Evolutionary conservation across 2,797 vertebrate species (phyloP).

Genomic region (Bucorvus abyssinicus): DNA sequence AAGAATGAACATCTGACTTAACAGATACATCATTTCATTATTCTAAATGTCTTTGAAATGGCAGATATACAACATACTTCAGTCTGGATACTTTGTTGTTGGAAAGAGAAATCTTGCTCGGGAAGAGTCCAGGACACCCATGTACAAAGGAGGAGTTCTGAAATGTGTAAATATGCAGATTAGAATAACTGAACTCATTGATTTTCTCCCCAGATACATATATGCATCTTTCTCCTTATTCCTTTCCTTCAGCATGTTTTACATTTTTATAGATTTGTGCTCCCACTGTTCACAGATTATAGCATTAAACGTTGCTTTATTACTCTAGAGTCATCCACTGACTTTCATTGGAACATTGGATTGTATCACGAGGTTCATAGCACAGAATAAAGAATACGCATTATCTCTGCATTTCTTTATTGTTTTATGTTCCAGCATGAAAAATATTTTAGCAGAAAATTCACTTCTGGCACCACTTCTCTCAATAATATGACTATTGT

Average conservation of each 20-base stretch:
- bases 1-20: neutral
- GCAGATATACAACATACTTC: neutral
- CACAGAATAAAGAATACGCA: neutral
- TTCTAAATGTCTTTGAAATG: neutral
- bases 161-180: neutral
- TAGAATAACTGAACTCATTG: neutral
- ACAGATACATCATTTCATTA: neutral
- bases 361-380: neutral
- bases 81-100: neutral
- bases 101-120: neutral
- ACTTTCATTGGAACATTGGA: neutral
- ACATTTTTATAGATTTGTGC: neutral
- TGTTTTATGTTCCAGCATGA: neutral
- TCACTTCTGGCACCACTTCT: neutral
- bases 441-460: conserved; percentile 12
- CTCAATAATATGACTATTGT: neutral
- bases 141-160: neutral
- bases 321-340: neutral
- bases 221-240: neutral
- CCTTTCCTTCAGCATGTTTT: rapidly evolving
- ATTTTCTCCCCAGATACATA: too few relatives aligned
- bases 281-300: neutral
- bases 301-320: neutral
- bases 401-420: neutral
- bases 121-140: neutral